These are phyloP conservation scores for Oryzias sinensis DNA, from an alignment of 2,797 vertebrate genomes.

Conservation along the genomic window DNA sequence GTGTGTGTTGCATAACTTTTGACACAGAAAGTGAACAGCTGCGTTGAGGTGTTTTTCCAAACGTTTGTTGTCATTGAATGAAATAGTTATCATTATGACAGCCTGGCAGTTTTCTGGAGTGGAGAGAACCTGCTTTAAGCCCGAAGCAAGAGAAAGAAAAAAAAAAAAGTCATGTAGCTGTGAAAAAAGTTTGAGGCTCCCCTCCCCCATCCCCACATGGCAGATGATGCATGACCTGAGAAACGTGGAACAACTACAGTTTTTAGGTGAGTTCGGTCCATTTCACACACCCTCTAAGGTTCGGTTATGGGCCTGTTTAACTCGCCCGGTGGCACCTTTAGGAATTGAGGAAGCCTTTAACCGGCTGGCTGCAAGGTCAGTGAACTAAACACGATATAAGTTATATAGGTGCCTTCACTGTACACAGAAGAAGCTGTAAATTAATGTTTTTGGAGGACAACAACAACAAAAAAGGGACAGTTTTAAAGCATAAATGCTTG, in stretches of 20 bases:
- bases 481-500: not conserved
- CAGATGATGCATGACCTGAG: conserved; percentile 43
- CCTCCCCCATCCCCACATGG: conserved; percentile 75
- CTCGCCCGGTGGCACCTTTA: not conserved
- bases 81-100: not conserved
- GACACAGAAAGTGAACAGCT: not conserved
- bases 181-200: conserved; percentile 58
- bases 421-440: not conserved
- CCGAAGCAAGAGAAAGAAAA: conserved; percentile 22
- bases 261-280: conserved; percentile 26
- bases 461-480: not conserved
- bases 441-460: not conserved
- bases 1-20: not conserved
- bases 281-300: not conserved
- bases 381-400: not conserved
- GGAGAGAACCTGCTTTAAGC: conserved; percentile 58
- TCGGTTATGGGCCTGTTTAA: not conserved
- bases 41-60: not conserved
- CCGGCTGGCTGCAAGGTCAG: not conserved
- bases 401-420: not conserved
- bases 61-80: too few relatives aligned
- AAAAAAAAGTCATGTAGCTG: conserved; percentile 56
- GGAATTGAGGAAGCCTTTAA: not conserved
- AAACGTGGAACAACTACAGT: conserved; percentile 26
- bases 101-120: conserved; percentile 30